phyloP scores from a whole-genome alignment of 1,140 invertebrate genomes.

The Monochamus saltuarius region DNA sequence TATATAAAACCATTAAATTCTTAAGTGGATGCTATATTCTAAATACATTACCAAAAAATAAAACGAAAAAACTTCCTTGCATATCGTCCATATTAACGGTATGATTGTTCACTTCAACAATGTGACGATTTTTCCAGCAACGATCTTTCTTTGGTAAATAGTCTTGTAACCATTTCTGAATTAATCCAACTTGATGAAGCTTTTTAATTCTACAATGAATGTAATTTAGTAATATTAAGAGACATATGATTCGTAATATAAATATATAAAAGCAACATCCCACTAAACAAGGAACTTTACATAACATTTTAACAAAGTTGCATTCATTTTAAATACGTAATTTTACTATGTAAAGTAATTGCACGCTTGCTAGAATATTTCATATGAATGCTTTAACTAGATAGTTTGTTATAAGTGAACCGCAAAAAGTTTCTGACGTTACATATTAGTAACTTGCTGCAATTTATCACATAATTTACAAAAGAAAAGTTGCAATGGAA shows the following conservation, averaged over 20 bases:
- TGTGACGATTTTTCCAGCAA: slow-evolving; percentile 66
- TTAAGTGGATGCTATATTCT: neutral
- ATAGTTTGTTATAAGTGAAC: too few relatives aligned
- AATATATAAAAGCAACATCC: neutral
- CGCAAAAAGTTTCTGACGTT: neutral
- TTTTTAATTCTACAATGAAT: slow-evolving; percentile 63
- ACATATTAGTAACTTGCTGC: neutral
- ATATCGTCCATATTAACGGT: slow-evolving; percentile 85
- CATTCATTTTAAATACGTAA: too few relatives aligned
- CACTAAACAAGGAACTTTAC: neutral
- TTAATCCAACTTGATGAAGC: slow-evolving; percentile 82
- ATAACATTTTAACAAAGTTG: neutral
- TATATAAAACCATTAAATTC: slow-evolving; percentile 12
- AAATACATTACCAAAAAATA: slow-evolving; percentile 66
- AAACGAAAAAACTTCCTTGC: slow-evolving; percentile 85
- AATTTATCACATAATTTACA: too few relatives aligned
- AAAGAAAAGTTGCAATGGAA: too few relatives aligned
- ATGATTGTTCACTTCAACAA: slow-evolving; percentile 73
- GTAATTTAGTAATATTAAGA: slow-evolving; percentile 5
- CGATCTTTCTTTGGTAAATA: slow-evolving; percentile 78
- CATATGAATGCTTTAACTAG: too few relatives aligned
- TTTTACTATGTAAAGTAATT: too few relatives aligned
- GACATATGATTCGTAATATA: neutral
- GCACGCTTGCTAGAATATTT: too few relatives aligned
- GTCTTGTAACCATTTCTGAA: slow-evolving; percentile 77